Conservation (phyloP, 2,113 vertebrate genomes). For the Campylorhamphus procurvoides region DNA sequence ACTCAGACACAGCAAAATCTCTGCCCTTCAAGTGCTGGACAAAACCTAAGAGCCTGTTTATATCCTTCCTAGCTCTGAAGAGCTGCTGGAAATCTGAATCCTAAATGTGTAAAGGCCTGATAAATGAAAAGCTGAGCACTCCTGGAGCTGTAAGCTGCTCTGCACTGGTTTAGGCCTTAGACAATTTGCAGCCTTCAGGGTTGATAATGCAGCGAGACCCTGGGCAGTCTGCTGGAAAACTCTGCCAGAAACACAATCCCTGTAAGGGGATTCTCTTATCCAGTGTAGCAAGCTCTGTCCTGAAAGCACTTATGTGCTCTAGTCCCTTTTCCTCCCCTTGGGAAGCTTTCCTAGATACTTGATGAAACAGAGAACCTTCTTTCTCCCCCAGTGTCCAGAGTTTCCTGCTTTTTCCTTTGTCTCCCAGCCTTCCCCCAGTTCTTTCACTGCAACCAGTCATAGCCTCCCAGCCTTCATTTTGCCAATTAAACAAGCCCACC, state of each 20-base stretch:
- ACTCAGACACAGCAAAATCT: neutral
- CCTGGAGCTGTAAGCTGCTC: slow-evolving; percentile 30
- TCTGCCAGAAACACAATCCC: neutral
- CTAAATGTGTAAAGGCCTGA: slow-evolving; percentile 28
- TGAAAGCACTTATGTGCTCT: neutral
- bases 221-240: neutral
- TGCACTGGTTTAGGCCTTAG: neutral
- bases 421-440: neutral
- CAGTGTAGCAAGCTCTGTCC: neutral
- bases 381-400: neutral
- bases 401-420: neutral
- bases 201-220: neutral
- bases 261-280: neutral
- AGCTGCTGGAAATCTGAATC: slow-evolving; percentile 31
- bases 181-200: neutral
- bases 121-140: slow-evolving; percentile 15
- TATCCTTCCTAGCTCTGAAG: neutral
- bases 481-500: neutral
- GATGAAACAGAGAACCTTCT: neutral
- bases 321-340: neutral
- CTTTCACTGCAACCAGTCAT: neutral
- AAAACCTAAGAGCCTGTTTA: slow-evolving; percentile 13
- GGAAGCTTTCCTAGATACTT: neutral
- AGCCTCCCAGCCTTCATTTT: neutral
- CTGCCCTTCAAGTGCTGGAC: neutral